phyloP scores from a whole-genome alignment of 92 coral and sea anemone genomes.

The Blastomussa wellsi region DNA sequence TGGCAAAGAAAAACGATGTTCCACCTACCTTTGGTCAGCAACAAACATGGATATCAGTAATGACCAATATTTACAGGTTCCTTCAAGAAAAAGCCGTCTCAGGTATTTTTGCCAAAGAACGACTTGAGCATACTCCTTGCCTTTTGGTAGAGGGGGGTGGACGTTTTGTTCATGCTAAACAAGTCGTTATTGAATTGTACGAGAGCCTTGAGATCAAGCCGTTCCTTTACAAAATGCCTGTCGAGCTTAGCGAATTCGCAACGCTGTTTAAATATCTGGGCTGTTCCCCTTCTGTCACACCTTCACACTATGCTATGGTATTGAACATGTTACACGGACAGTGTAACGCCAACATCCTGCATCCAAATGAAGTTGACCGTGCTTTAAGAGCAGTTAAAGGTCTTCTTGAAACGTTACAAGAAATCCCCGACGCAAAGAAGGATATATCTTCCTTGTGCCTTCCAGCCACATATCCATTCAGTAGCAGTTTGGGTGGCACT shows the following conservation, averaged over 20 bases:
- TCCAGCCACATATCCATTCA: constrained; percentile 37
- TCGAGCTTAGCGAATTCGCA: constrained; percentile 28
- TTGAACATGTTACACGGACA: constrained; percentile 36
- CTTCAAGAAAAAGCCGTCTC: constrained; percentile 12
- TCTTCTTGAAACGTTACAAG: constrained; percentile 43
- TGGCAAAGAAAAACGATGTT: constrained; percentile 16
- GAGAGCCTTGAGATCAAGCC: constrained; percentile 51
- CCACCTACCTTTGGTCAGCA: neutral
- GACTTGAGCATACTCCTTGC: constrained; percentile 41
- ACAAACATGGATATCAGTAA: constrained; percentile 8
- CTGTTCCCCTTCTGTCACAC: constrained; percentile 42
- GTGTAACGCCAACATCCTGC: constrained; percentile 16
- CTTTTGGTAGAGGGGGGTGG: constrained; percentile 57
- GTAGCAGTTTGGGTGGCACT: too few relatives aligned
- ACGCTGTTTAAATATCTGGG: constrained; percentile 60
- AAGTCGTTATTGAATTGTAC: constrained; percentile 52
- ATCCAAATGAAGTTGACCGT: constrained; percentile 57
- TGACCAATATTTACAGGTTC: constrained; percentile 59
- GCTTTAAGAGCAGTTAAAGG: constrained; percentile 61
- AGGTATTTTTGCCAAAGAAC: neutral
- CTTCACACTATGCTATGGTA: constrained; percentile 69
- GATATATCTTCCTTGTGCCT: constrained; percentile 42
- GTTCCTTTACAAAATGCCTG: constrained; percentile 67
- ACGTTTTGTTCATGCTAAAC: constrained; percentile 58
- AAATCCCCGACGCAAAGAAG: neutral